Base-by-base conservation (phyloP, 2,888 invertebrate species). In the Lasioglossum pauxillum region DNA sequence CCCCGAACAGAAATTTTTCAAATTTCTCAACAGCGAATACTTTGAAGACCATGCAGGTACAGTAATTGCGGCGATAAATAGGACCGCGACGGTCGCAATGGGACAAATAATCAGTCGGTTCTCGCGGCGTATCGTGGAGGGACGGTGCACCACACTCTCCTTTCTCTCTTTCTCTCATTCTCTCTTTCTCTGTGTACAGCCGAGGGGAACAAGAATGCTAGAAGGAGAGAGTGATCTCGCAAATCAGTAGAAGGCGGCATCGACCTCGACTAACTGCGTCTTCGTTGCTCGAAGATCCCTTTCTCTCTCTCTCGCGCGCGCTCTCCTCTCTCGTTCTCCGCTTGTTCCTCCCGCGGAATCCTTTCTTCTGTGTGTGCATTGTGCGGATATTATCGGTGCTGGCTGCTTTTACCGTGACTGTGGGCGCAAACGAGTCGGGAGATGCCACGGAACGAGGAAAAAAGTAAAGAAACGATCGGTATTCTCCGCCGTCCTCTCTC, bases 211-310 rank as follows among this genome's bases (percentile, higher is more conserved):
- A 31, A 46, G 75, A 53, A 53, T 64, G 72, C 46, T 44, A 75
- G 75, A 75, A 49, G 53, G 69, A 81, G 78, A 85, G 83, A 80
- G 88, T 83, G 86, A 86, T 90, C 86, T 90, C 86, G 86, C 89
- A 86, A 89, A 90, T 90, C 90, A 84, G 86, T 82, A 81, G 89
- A 72, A 85, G 89, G 81, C 81, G 86, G 82, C 89, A 89, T 90
- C 87, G 90, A 86, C 87, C 87, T 87, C 82, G 74, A 71, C 80
- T 72, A 77, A 80, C 75, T 69, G 7, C 41, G 71, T 76, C 79
- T 74, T 44, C 82, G 46, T 16, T 35, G 53, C 27, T 35, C 83
- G 44, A 12, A 10, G 49, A 23, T 60, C 44, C 35, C 73, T 41
- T 41, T 10, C 2, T 27, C 44, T 44, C 44, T 46, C 27, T 60